These are phyloP conservation scores for Plebejus argus DNA, from an alignment of 2,888 invertebrate species.

Conservation along the genomic window DNA sequence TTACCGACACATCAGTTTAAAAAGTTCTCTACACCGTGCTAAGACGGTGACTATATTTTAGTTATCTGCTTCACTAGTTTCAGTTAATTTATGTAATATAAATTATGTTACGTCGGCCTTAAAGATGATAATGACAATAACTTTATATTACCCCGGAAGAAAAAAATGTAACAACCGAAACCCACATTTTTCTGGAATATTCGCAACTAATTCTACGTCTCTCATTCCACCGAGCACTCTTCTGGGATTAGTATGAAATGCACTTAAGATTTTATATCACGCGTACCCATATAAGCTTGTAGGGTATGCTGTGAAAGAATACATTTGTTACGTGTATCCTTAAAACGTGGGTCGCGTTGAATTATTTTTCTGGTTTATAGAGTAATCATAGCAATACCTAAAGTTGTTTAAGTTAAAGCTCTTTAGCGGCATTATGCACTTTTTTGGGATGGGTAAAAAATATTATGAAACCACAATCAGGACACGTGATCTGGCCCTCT, in stretches of 20 bases:
- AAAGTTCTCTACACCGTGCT: not conserved
- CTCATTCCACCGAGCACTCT: conserved; percentile 31
- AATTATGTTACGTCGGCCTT: not conserved
- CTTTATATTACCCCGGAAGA: not conserved
- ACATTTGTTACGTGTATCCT: not conserved
- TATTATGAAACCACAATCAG: no score
- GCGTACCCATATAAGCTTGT: conserved; percentile 39
- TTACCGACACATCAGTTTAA: no score
- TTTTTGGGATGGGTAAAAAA: no score
- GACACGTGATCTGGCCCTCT: no score
- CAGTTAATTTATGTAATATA: not conserved
- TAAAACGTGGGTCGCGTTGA: not conserved
- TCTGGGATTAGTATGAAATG: conserved; percentile 46
- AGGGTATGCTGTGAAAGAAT: not conserved
- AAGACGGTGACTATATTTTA: not conserved
- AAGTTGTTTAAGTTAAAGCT: no score
- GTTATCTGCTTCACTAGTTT: not conserved
- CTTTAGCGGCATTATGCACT: no score
- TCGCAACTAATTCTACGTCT: conserved; percentile 2
- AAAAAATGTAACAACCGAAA: not conserved
- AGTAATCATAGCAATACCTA: not conserved
- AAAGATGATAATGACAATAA: not conserved
- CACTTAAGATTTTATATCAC: conserved; percentile 47
- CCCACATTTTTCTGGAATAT: conserved; percentile 11
- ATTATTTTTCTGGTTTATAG: not conserved